These are phyloP conservation scores for Euzophera pinguis DNA, from an alignment of 2,888 invertebrate genomes.

Conservation along the genomic window DNA sequence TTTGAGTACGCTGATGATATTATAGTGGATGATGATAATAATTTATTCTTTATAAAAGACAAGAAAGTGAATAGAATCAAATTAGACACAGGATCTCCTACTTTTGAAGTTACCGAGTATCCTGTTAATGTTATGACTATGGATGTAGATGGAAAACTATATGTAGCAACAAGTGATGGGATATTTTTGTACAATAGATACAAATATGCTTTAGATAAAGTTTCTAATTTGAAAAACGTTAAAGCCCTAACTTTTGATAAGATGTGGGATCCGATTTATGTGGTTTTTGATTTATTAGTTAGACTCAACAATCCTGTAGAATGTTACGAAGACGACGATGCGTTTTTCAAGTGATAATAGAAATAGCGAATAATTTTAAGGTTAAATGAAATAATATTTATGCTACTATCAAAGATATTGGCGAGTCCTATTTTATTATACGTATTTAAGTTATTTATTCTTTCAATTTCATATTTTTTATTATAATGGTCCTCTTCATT, in stretches of 20 bases:
- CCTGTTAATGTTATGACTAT: slow-evolving; percentile 41
- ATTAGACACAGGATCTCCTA: slow-evolving; percentile 40
- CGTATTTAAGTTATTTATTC: too few species aligned
- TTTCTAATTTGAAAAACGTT: slow-evolving; percentile 44
- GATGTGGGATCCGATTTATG: slow-evolving; percentile 54
- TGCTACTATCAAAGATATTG: too few species aligned
- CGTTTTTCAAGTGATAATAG: slow-evolving; percentile 14
- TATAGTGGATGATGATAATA: slow-evolving; percentile 55
- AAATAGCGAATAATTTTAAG: background rate
- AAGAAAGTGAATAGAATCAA: slow-evolving; percentile 49
- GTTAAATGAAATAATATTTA: too few species aligned
- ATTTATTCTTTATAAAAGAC: slow-evolving; percentile 51
- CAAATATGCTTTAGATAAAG: slow-evolving; percentile 59
- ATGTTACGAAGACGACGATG: slow-evolving; percentile 39
- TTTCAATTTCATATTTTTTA: too few species aligned
- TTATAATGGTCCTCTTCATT: too few species aligned
- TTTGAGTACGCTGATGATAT: slow-evolving; percentile 46
- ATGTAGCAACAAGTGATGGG: slow-evolving; percentile 47
- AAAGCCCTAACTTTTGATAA: slow-evolving; percentile 52
- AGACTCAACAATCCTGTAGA: slow-evolving; percentile 44
- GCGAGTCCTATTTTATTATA: too few species aligned
- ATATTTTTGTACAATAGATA: slow-evolving; percentile 61
- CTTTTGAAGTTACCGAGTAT: slow-evolving; percentile 1
- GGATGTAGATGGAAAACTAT: slow-evolving; percentile 45
- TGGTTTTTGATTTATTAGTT: slow-evolving; percentile 50